Base-by-base conservation (phyloP, 2,113 vertebrate species). In the Brachypteracias leptosomus region DNA sequence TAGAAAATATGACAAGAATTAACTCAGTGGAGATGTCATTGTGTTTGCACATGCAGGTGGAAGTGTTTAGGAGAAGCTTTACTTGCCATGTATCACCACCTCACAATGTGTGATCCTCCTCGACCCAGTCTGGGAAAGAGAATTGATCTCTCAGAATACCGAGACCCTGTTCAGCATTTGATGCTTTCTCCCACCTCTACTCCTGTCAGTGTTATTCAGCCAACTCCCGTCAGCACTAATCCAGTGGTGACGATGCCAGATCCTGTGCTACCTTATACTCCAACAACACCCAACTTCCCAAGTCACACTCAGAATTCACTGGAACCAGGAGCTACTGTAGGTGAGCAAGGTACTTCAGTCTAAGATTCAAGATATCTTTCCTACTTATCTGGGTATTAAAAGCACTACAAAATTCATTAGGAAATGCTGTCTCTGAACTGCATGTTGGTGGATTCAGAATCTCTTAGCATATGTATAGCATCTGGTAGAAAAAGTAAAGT, bases 1-100 rank as follows among this genome's bases (percentile, higher is more conserved):
- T 31, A 68, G 62, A 71, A 90, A 59, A 54, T 18, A 57, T 54
- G 35, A 8, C 15, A 31, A 38, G 51, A 55, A 24, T 47, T 76
- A 55, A 51, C 25, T 21, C n/a, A 21, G 12, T 29, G 62, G n/a
- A 52, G 40, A 18, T 91, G 29, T 31, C 0, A 0, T 47, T 87
- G 36, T 89, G 55, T 92, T 79, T 66, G 47, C 44, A 35, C 33
- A 7, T 63, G 54, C 95, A 99, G 99, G 72, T 99, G 99, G 99
- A 99, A 98, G 96, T 98, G 98, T 93, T 97, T 99, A 3, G 99
- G 99, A 3, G 99, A 99, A 96, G 98, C 98, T 83, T 94, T 99
- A 67, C 96, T 99, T 81, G 98, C 99, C 40, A 99, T 99, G 98
- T 99, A 99, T 97, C 98, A 97, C 91, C 98, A 99, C 95, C 98